Base-by-base conservation (phyloP, 2,113 vertebrate species). In the Indicator maculatus region DNA sequence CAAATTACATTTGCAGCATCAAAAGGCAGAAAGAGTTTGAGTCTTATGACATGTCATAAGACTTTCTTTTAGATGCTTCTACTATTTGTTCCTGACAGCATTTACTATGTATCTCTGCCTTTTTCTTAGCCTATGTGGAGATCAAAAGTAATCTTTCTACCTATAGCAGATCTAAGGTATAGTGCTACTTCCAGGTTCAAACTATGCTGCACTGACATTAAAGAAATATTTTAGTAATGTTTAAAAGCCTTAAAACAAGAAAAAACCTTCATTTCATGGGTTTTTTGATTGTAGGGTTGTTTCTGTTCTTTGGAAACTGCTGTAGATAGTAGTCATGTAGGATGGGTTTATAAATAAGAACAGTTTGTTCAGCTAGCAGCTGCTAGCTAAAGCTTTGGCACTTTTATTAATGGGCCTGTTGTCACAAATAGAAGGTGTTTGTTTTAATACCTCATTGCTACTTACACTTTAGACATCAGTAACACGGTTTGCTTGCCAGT, bases 91-190 rank as follows among this genome's bases (percentile, higher is more conserved):
- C n/a, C 41, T 94, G 53, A 33, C 56, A 82, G 52, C 88, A 78
- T 64, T 77, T 89, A 39, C 58, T 71, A 33, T 73, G 18, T 82
- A 50, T 58, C 10, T 89, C 27, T 52, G 9, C 11, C 83, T 85
- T 94, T 94, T 58, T 83, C 31, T 74, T 83, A 78, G 70, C 39
- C 33, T 64, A 9, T 1, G 0, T 36, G 80, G 44, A 60, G 82
- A 91, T 91, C 67, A 95, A 91, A 96, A 93, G 56, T 74, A 7
- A 53, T 70, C 58, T 86, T 82, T 80, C 50, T 86, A 5, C 27
- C 39, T 83, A 4, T 84, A 65, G 55, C 26, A 81, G 64, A 89
- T 91, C 67, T 91, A 80, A 89, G 20, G 23, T 67, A 47, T 33
- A 89, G 33, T 53, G 83, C 23, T 89, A 31, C 21, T 93, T 81